phyloP scores from a whole-genome alignment of 2,113 vertebrate genomes.

The Alosa alosa region DNA sequence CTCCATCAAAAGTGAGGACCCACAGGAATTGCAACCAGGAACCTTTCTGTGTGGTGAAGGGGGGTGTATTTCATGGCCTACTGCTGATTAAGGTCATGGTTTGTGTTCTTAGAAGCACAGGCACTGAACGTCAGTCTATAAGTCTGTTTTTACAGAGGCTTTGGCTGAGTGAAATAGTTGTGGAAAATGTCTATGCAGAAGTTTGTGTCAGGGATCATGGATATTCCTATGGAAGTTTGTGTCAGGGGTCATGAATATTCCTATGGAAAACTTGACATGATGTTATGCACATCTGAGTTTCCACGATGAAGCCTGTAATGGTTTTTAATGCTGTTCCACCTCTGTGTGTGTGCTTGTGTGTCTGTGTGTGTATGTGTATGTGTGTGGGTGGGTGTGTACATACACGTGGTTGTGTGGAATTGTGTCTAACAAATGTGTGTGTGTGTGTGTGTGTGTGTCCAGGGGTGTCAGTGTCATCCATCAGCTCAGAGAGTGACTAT shows the following conservation, averaged over 20 bases:
- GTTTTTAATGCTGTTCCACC: background rate
- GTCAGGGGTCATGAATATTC: slow-evolving; percentile 6
- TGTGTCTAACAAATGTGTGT: background rate
- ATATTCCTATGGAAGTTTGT: background rate
- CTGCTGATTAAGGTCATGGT: background rate
- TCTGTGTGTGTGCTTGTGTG: background rate
- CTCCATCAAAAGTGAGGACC: too few species aligned
- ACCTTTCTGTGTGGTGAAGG: background rate
- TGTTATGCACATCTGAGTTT: background rate
- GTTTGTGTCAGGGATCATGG: too few species aligned
- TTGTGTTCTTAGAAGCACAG: background rate
- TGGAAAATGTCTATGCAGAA: too few species aligned
- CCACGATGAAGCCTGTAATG: background rate
- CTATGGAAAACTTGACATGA: slow-evolving; percentile 12
- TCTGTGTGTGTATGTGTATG: background rate
- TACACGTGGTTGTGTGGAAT: background rate
- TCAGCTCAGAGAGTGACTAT: slow-evolving; percentile 88
- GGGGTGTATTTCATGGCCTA: background rate
- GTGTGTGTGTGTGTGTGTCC: background rate
- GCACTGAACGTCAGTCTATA: background rate
- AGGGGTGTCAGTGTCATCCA: slow-evolving; percentile 89
- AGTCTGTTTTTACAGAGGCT: background rate
- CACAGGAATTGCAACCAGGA: background rate
- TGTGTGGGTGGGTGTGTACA: background rate
- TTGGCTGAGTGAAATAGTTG: too few species aligned